phyloP scores from a whole-genome alignment of 1,140 invertebrate species.

The Cheumatopsyche charites region DNA sequence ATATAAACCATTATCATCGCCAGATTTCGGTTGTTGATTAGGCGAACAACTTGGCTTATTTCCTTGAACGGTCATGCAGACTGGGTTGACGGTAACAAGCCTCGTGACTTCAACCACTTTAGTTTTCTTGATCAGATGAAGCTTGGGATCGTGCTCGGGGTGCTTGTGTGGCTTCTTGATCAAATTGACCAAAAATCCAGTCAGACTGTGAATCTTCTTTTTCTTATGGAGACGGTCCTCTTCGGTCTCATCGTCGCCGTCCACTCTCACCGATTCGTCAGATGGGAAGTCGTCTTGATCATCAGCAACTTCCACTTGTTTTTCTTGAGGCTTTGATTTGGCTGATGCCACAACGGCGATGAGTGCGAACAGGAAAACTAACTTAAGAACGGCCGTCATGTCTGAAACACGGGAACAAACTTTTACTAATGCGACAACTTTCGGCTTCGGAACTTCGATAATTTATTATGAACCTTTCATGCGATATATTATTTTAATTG shows the following conservation, averaged over 20 bases:
- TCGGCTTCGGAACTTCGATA: background rate
- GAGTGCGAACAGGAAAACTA: constrained; percentile 32
- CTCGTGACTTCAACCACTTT: constrained; percentile 38
- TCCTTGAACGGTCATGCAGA: constrained; percentile 34
- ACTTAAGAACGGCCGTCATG: constrained; percentile 35
- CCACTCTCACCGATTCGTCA: background rate
- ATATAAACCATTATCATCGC: constrained; percentile 31
- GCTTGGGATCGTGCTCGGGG: background rate
- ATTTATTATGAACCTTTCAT: background rate
- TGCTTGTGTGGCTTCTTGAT: constrained; percentile 20
- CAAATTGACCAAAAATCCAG: constrained; percentile 6
- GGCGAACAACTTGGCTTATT: constrained; percentile 7
- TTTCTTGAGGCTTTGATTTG: background rate
- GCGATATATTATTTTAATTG: background rate
- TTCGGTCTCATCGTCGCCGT: background rate
- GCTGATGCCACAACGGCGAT: constrained; percentile 22
- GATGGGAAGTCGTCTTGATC: background rate
- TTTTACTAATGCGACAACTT: constrained; percentile 24
- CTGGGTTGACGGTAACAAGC: constrained; percentile 34
- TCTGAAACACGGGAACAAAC: constrained; percentile 35
- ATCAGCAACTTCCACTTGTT: background rate
- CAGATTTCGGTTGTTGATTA: background rate
- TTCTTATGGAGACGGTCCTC: background rate
- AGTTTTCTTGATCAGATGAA: constrained; percentile 30
- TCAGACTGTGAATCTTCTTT: background rate